Conservation (phyloP, 2,797 vertebrate genomes). For the Lacerta agilis region DNA sequence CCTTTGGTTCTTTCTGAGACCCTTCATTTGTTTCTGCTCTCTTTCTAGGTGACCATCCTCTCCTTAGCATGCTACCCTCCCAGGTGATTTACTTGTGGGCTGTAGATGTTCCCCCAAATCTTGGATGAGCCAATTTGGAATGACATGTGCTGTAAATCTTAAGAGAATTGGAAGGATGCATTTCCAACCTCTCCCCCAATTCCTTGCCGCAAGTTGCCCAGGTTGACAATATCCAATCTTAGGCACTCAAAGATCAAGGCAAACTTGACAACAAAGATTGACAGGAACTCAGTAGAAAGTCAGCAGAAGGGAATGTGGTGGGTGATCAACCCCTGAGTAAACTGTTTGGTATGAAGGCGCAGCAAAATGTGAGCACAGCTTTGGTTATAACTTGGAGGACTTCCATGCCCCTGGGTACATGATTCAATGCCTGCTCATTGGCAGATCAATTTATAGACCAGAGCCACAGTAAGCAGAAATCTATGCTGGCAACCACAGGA, state of each 20-base stretch:
- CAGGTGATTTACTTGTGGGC: neutral
- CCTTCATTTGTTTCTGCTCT: neutral
- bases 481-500: neutral
- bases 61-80: neutral
- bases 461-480: neutral
- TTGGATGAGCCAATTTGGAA: neutral
- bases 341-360: slow-evolving; percentile 25
- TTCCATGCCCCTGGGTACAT: neutral
- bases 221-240: neutral
- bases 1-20: neutral
- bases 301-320: neutral
- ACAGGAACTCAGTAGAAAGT: neutral
- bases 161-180: neutral
- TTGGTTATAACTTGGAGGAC: neutral
- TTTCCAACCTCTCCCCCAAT: neutral
- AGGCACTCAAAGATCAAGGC: neutral
- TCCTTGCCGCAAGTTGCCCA: neutral
- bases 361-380: neutral
- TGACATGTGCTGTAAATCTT: neutral
- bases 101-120: neutral
- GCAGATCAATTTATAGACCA: neutral
- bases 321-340: slow-evolving; percentile 26
- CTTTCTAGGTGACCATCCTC: no score
- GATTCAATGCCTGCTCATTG: slow-evolving; percentile 28
- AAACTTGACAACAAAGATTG: neutral